A percentile compares a stretch with the other conserved stretches of the same genome.
Evolutionary conservation across 2,113 vertebrate genomes (phyloP).

Genomic region (Gobiocypris rarus): DNA sequence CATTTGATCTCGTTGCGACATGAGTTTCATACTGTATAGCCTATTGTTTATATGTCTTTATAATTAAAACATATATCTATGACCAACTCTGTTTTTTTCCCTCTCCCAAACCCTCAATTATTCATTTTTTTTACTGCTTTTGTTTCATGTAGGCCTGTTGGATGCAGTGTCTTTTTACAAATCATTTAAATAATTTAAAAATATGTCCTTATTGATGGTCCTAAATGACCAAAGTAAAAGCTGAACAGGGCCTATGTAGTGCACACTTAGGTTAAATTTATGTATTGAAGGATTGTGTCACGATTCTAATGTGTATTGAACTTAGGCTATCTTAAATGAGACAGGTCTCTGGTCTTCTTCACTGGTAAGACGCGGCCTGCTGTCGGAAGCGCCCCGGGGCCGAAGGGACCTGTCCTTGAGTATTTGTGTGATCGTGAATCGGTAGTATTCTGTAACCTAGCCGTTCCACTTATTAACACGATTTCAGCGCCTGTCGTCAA

Average conservation of each 20-base stretch:
- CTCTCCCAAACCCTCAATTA: neutral
- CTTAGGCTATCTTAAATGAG: slow-evolving; percentile 49
- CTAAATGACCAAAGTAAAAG: neutral
- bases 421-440: slow-evolving; percentile 78
- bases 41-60: slow-evolving; percentile 91
- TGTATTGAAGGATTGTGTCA: neutral
- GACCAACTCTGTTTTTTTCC: slow-evolving; percentile 55
- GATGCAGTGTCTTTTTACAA: neutral
- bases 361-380: slow-evolving; percentile 66
- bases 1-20: slow-evolving; percentile 78
- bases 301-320: neutral
- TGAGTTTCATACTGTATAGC: slow-evolving; percentile 76
- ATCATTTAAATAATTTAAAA: neutral
- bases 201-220: neutral
- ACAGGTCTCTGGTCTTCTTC: slow-evolving; percentile 33
- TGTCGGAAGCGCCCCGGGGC: slow-evolving; percentile 71
- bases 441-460: slow-evolving; percentile 65
- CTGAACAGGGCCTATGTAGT: slow-evolving; percentile 11
- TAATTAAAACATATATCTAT: slow-evolving; percentile 87
- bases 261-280: neutral
- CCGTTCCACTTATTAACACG: slow-evolving; percentile 83
- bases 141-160: neutral
- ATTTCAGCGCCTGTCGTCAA: slow-evolving; percentile 81
- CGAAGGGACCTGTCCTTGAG: slow-evolving; percentile 76
- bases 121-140: neutral